Evolutionary conservation across 2,888 invertebrate genomes (phyloP), one percentile per base, ranked within the genome.

Genomic region (Melanostoma mellinum): DNA sequence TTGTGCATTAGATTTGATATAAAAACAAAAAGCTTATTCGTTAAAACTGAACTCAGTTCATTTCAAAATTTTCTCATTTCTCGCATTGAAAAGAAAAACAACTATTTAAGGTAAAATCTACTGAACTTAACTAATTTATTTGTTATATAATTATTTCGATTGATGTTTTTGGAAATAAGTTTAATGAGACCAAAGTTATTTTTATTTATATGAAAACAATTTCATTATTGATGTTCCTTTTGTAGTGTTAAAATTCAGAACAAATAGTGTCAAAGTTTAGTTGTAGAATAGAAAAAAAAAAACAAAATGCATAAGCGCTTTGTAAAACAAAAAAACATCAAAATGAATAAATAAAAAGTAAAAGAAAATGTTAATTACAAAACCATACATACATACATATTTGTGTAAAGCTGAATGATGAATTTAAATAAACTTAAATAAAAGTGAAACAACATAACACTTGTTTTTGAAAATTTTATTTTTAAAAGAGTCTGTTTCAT

Each of bases 391-490:
- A 20, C 20, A 20, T 40, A 65, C 44, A 75, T 53, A 77, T 84
- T 79, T 74, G 63, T 84, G 84, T 79, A 71, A 79, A n/a, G 75
- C 60, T 71, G 71, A 79, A 73, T 71, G 55, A 67, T 35, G n/a
- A 84, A 84, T 60, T 77, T 60, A 65, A 78, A 74, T 69, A 73
- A 61, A 78, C 72, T 78, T 71, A 82, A 82, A 69, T 78, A 65
- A 69, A 74, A 69, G 79, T 74, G 42, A 79, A 44, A 69, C 40
- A 71, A 77, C 58, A 72, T 63, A 2, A 10, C 4, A n/a, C 9
- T 20, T 46, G 8, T 68, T 69, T 68, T 60, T 35, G 20, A 48
- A 0, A 63, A 48, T 0, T 60, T 44, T n/a, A 58, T 44, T 63
- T 48, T 46, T 35, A 53, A 20, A 20, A 20, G 20, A 20, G 20